Percentiles rank a stretch among this genome's conserved stretches.
These are phyloP conservation scores for Dicerorhinus sumatrensis DNA, from an alignment of 2,113 vertebrate genomes.

Conservation along the genomic window DNA sequence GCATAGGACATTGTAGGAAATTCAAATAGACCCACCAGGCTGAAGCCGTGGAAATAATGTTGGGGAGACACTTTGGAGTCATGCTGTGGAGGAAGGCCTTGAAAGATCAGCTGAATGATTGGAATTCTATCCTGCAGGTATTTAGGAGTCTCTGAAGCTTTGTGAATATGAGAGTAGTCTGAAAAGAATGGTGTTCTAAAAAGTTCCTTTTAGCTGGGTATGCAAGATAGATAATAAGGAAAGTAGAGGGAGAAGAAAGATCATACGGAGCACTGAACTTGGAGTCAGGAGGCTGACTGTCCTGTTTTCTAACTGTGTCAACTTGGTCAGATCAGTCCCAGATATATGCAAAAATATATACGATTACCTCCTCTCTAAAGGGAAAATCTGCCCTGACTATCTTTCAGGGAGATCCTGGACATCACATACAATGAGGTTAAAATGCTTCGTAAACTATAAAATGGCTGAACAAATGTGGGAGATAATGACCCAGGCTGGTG, in stretches of 20 bases:
- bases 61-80: neutral
- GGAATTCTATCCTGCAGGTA: neutral
- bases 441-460: conserved; percentile 1
- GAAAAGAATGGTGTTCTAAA: conserved; percentile 12
- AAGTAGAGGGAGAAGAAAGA: neutral
- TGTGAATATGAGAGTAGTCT: neutral
- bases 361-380: neutral
- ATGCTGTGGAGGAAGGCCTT: neutral
- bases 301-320: neutral
- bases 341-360: neutral
- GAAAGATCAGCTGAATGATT: neutral
- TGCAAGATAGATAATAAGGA: neutral
- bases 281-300: neutral
- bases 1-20: neutral
- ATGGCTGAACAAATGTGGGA: neutral
- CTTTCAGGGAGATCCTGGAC: neutral
- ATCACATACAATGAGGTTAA: neutral
- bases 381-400: neutral
- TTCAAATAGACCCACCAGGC: neutral
- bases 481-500: neutral
- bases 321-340: neutral
- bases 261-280: neutral
- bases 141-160: neutral
- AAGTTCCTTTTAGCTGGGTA: neutral
- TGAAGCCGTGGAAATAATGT: neutral